phyloP scores from a whole-genome alignment of 2,113 vertebrate species.

The Numenius arquata region DNA sequence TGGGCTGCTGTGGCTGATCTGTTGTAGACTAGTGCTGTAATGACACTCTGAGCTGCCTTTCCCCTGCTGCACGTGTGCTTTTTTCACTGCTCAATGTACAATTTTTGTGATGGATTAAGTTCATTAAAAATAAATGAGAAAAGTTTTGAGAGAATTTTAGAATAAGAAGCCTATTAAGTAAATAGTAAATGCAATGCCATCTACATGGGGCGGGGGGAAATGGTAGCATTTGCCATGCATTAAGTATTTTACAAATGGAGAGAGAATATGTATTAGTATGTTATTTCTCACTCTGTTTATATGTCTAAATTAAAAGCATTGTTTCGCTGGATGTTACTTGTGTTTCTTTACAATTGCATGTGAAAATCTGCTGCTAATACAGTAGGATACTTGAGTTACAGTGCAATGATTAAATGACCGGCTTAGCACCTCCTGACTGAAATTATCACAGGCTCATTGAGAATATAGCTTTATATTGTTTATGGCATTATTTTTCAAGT shows the following conservation, averaged over 20 bases:
- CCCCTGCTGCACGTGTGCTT: background rate
- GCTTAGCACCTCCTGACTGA: background rate
- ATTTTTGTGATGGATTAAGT: background rate
- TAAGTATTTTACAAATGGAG: background rate
- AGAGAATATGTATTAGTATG: background rate
- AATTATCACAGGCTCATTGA: background rate
- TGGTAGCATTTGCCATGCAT: background rate
- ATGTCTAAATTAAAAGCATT: background rate
- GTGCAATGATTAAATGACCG: background rate
- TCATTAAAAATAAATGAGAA: background rate
- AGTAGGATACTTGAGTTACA: background rate
- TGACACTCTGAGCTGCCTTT: background rate
- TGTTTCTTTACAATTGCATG: background rate
- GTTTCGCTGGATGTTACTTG: background rate
- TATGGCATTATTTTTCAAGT: slow-evolving; percentile 21
- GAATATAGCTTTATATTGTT: background rate
- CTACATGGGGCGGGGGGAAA: background rate
- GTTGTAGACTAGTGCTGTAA: background rate
- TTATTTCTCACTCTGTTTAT: background rate
- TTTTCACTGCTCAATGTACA: background rate
- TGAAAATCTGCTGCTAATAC: background rate
- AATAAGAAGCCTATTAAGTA: background rate
- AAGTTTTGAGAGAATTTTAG: background rate
- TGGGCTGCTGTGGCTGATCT: background rate
- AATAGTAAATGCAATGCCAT: background rate